Evolutionary conservation across 2,797 vertebrate genomes (phyloP), one percentile per base, ranked within the genome.

Genomic region (Oreochromis mossambicus): DNA sequence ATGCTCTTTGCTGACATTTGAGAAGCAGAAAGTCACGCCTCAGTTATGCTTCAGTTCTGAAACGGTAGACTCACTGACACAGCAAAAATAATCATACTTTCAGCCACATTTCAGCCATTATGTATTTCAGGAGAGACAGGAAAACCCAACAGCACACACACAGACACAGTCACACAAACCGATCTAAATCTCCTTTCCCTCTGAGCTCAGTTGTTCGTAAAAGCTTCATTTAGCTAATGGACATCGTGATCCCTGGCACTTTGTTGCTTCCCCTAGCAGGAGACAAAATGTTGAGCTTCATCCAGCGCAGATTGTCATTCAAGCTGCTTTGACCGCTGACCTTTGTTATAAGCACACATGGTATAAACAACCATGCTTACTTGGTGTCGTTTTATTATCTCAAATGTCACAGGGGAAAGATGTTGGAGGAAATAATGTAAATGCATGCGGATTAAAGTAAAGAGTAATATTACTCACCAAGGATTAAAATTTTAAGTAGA

Each of bases 201-300:
- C 83, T 88, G 79, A 85, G 82, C 83, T 88, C 79, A 86, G 84
- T 91, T 80, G 79, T 80, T 83, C 83, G 51, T 82, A 79, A 89
- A 92, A 91, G 90, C 92, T 93, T 95, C 85, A 95, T 95, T 94
- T 93, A 92, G 89, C 89, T 94, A 95, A 95, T 94, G 94, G 88
- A 92, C 58, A 17, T 34, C 43, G 83, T 86, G 88, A 92, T 90
- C 84, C 73, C 78, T 83, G 80, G 68, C 81, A 83, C 82, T 88
- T 51, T 78, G 81, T 24, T n/a, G 19, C 26, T 78, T 63, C 50
- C 86, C 54, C 77, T 83, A 82, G 81, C 84, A 82, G 50, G 81
- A 86, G 36, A 26, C 29, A 83, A 43, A 26, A 46, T 4, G 29
- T 2, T 78, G 81, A 85, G 41, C 75, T 82, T 26, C 3, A 3